phyloP scores from a whole-genome alignment of 2,797 vertebrate genomes.

The Picus viridis region DNA sequence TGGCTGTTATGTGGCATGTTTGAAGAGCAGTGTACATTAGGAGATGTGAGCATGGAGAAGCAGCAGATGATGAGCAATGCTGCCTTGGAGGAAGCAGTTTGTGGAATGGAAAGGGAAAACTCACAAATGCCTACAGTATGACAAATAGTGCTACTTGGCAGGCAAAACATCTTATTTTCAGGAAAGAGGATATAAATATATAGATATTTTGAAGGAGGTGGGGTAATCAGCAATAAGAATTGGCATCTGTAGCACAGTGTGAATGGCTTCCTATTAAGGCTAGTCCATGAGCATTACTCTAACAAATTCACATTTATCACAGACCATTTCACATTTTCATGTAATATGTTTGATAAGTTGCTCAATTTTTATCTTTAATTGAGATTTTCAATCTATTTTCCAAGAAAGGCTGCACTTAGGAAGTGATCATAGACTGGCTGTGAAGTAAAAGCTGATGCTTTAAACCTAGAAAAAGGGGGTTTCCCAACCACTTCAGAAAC shows the following conservation, averaged over 20 bases:
- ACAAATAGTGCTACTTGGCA: constrained; percentile 2
- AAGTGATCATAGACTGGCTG: background rate
- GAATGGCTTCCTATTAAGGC: background rate
- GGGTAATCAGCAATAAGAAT: background rate
- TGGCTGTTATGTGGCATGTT: fast-evolving
- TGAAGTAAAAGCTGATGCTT: background rate
- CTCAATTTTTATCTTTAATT: background rate
- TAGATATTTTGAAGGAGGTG: background rate
- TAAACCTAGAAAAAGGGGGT: fast-evolving
- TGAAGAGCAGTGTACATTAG: background rate
- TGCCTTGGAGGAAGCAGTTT: background rate
- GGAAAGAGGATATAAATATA: constrained; percentile 21
- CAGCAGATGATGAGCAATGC: fast-evolving
- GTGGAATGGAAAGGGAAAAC: background rate
- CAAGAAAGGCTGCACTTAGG: background rate
- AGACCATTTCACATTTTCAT: background rate
- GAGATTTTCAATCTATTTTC: background rate
- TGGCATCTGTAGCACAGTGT: background rate
- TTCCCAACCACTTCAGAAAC: fast-evolving
- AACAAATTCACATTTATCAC: background rate
- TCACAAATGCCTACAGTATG: background rate
- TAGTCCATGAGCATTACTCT: background rate
- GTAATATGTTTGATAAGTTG: background rate
- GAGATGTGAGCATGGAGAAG: background rate
- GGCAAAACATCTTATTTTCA: constrained; percentile 10